Evolutionary conservation across 2,888 invertebrate species (phyloP).

Genomic region (Halictus ligatus): DNA sequence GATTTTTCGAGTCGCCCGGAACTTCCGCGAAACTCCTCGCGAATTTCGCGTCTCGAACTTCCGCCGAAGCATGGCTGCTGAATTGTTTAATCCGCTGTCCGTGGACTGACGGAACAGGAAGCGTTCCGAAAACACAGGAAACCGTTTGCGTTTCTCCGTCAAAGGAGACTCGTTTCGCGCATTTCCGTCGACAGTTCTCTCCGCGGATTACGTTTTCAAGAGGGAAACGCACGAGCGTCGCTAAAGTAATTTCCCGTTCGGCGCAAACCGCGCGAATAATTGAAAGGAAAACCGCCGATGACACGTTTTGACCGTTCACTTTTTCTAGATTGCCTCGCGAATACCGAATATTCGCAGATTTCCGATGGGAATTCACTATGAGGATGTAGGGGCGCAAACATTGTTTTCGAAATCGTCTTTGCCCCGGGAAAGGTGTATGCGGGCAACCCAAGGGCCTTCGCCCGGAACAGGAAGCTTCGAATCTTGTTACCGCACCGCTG

Average conservation of each 20-base stretch:
- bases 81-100: neutral
- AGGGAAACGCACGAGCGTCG: neutral
- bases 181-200: slow-evolving; percentile 32
- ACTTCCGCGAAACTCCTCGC: neutral
- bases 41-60: neutral
- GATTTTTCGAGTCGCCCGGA: neutral
- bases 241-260: slow-evolving; percentile 7
- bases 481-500: neutral
- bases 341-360: slow-evolving; percentile 28
- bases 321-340: neutral
- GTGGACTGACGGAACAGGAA: neutral
- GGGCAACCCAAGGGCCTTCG: neutral
- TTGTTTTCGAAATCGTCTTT: slow-evolving; percentile 13
- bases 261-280: slow-evolving; percentile 1
- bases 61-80: neutral
- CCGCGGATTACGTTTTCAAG: neutral
- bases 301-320: slow-evolving; percentile 3
- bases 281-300: slow-evolving; percentile 24
- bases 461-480: no score
- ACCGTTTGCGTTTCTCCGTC: neutral
- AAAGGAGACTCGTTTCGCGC: neutral
- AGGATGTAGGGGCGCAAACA: slow-evolving; percentile 10
- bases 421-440: neutral
- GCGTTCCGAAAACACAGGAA: neutral
- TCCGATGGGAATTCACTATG: slow-evolving; percentile 46